Base-by-base conservation (phyloP, 2,888 invertebrate genomes). In the Monoplex corrugatus region DNA sequence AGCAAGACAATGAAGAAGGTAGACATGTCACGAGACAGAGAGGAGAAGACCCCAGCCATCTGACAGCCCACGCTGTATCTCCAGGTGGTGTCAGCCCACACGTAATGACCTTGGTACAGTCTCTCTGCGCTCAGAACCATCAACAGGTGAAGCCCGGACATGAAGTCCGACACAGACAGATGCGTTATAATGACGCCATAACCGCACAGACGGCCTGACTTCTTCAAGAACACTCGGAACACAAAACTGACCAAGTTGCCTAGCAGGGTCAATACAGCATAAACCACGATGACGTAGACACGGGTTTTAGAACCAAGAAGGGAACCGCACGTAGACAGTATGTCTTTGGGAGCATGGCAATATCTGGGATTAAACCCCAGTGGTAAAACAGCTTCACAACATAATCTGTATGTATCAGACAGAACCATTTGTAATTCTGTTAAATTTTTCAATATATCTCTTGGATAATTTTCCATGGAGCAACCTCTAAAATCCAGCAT, bases 11-110 rank as follows among this genome's bases (percentile, higher is more conserved):
- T 16, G 82, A 83, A 13, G 82, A 44, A 45, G 23, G 32, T 32
- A 13, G 82, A 83, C n/a, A 13, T 32, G 16, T 83, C 32, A 13
- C 45, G 32, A 10, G 82, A 83, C 45, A 83, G 82, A 32, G 45
- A 32, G 82, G 82, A 83, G 45, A 83, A 32, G 2, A 83, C 19
- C 2, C 45, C 82, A n/a, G 82, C 45, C n/a, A 83, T 40, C 45
- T 83, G 82, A 32, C 82, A 83, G 13, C 45, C 82, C 1, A 32
- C 45, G 45, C 82, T 83, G 82, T 83, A 32, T n/a, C 82, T 83
- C 82, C 82, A 83, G 82, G 82, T 32, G 5, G 45, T 83, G 82
- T 83, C 45, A 16, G 6, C 45, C 82, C 82, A 83, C 45, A 83
- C 23, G 82, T 83, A 83, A 5, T 16, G 45, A 5, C 82, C 82